These are phyloP conservation scores for Eupithecia dodoneata DNA, from an alignment of 2,888 invertebrate species.

Conservation along the genomic window DNA sequence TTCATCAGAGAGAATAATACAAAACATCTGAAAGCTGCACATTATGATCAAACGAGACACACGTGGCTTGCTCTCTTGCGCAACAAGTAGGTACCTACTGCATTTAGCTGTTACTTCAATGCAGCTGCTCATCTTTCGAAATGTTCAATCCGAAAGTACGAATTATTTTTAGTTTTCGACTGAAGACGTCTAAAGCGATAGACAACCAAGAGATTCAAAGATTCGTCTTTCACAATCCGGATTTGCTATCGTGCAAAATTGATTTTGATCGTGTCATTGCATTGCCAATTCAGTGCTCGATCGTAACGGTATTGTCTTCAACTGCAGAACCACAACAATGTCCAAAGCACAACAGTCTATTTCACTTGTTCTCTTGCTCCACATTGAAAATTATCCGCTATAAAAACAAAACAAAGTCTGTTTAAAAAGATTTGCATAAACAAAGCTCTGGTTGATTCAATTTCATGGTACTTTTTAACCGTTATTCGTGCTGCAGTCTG, in stretches of 20 bases:
- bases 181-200: background rate
- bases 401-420: background rate
- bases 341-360: slow-evolving; percentile 7
- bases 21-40: slow-evolving; percentile 28
- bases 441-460: background rate
- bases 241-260: slow-evolving; percentile 52
- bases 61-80: slow-evolving; percentile 28
- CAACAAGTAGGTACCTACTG: slow-evolving; percentile 27
- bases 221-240: slow-evolving; percentile 9
- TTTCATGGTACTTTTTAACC: slow-evolving; percentile 6
- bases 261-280: slow-evolving; percentile 45
- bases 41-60: slow-evolving; percentile 30
- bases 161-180: background rate
- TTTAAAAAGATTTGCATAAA: background rate
- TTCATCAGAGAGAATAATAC: background rate
- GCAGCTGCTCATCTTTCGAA: slow-evolving; percentile 34
- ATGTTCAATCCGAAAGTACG: slow-evolving; percentile 20
- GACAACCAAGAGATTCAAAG: background rate
- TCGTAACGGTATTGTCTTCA: slow-evolving; percentile 23
- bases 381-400: background rate
- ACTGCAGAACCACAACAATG: slow-evolving; percentile 15
- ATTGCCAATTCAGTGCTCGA: slow-evolving; percentile 29
- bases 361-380: background rate
- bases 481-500: slow-evolving; percentile 20
- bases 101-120: slow-evolving; percentile 25